phyloP scores from a whole-genome alignment of 2,797 vertebrate genomes.

The Pseudomugil tenellus region DNA sequence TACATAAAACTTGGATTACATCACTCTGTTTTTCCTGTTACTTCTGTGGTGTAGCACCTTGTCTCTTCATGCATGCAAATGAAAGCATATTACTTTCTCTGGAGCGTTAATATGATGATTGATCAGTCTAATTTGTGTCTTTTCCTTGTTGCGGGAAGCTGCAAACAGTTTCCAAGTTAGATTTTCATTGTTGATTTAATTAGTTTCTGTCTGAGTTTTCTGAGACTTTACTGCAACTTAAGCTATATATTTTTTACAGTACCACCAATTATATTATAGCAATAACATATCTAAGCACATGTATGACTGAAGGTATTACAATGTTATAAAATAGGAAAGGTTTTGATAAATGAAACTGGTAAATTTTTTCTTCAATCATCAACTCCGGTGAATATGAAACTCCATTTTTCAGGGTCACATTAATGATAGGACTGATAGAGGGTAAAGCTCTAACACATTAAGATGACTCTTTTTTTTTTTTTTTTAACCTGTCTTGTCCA shows the following conservation, averaged over 20 bases:
- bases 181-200: too few species aligned
- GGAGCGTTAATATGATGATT: too few species aligned
- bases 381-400: constrained; percentile 60
- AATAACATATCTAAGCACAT: too few species aligned
- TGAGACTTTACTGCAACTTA: neutral
- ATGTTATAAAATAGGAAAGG: constrained; percentile 26
- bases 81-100: too few species aligned
- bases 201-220: too few species aligned
- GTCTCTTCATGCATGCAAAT: too few species aligned
- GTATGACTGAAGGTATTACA: constrained; percentile 16
- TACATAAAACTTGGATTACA: too few species aligned
- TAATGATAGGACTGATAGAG: constrained; percentile 62
- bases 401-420: constrained; percentile 59
- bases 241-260: neutral
- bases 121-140: too few species aligned
- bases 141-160: neutral
- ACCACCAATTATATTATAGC: neutral
- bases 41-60: too few species aligned
- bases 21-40: too few species aligned
- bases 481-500: too few species aligned
- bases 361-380: constrained; percentile 55
- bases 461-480: too few species aligned
- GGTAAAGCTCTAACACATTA: constrained; percentile 60
- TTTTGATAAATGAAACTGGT: constrained; percentile 30
- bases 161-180: neutral